Evolutionary conservation across 2,113 vertebrate species (phyloP), one percentile per base, ranked within the genome.

Genomic region (Triplophysa rosa): DNA sequence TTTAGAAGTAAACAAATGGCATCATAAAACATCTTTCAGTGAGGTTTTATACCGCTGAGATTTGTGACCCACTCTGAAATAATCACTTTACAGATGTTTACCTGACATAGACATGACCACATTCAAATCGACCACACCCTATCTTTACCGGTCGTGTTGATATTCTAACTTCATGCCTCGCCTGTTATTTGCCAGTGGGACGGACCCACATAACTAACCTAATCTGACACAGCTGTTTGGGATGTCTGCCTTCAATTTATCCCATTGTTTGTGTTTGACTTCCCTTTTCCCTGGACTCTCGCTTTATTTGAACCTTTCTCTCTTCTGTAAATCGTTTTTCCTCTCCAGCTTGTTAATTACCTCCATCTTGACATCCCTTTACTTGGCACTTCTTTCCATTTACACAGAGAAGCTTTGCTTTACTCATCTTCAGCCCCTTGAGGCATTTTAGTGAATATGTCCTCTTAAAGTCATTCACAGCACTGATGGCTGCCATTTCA

Each of bases 121-220:
- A 45, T 63, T 26, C 58, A 74, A 45, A 63, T 17, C 47, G 14
- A 72, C 33, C 21, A 40, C 33, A 42, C 8, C 33, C 54, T 58
- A n/a, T 42, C 7, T 42, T 21, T 73, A 73, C 16, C 4, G 29
- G 59, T 29, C 14, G 5, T 79, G 59, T 12, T 71, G 33, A 63
- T 56, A 70, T 58, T 12, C 52, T 40, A 47, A 33, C 74, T 68
- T 69, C 24, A 62, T 23, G 2, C 21, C 13, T 59, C 19, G 37
- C 45, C 37, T 68, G 76, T 59, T 58, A 13, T 67, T 54, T 40
- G 63, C 40, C 26, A 67, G 54, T 23, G 26, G 24, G 37, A 0
- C 24, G 65, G 75, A 78, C n/a, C 17, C 67, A 16, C 5, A 61
- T 61, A 37, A 82, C 59, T 64, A 80, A 82, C 68, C 61, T 59